Evolutionary conservation across 2,888 invertebrate genomes (phyloP), one percentile per base, ranked within the genome.

Genomic region (Rhogogaster chlorosoma): DNA sequence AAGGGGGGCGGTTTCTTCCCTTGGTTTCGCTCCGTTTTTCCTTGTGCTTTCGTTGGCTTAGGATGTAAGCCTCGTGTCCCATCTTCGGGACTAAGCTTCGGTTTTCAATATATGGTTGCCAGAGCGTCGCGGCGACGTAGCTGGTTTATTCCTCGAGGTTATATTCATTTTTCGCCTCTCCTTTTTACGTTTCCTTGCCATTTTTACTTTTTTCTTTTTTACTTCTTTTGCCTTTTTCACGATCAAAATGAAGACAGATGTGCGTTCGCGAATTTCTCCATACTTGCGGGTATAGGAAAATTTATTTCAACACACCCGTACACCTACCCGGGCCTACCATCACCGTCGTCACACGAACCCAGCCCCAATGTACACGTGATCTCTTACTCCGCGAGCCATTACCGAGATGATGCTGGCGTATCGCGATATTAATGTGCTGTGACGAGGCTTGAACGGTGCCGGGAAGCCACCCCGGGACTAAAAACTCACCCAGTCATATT

Each of bases 381-480:
- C 80, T 80, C 38, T 80, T 57, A 80, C 80, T 80, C 61, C 80
- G 57, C 22, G 57, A 61, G 80, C 80, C 80, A 80, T 80, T 80
- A 80, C 80, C 61, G 80, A 80, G 80, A 80, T 80, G 80, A 80
- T 80, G 80, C 26, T 49, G 61, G 80, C n/a, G 61, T 80, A 80
- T 80, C 80, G 80, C 80, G 80, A 80, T 80, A 80, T 80, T 80
- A 80, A 80, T 80, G 80, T 61, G 80, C 80, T 80, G 61, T 80
- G 80, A 57, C 80, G 80, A 80, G 80, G 36, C 80, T 32, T 80
- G 80, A 80, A 80, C 80, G 80, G 61, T 29, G 45, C 49, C 38
- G 26, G 49, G 57, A 53, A 36, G 57, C 80, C 22, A 80, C 80
- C 80, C 57, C 61, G 32, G 80, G 80, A 80, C 32, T 80, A 61